Base-by-base conservation (phyloP, 2,888 invertebrate genomes). In the Orchestes rusci region DNA sequence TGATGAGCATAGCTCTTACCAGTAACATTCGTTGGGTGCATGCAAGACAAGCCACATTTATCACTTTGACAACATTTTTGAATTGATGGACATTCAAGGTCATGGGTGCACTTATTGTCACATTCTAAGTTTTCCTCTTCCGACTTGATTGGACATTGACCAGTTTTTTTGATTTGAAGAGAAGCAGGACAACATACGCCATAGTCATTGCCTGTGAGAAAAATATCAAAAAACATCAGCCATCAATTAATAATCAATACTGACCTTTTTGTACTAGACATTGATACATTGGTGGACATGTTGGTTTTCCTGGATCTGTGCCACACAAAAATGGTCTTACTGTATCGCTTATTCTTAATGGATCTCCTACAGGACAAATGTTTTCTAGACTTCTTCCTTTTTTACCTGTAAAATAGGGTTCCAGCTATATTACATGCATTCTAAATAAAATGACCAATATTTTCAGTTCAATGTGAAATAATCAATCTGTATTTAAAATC, bases 121-220 rank as follows among this genome's bases (percentile, higher is more conserved):
- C 86, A 84, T 45, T 67, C 61, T 4, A 52, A 35, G 57, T 69
- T 59, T 39, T 72, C 69, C 10, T 66, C 59, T 12, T 70, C 65
- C 1, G 70, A 64, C 17, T 70, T 67, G 0, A 68, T 69, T 0
- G 89, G 88, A 61, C 90, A 90, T 2, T 78, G 74, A 1, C 89
- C 89, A 0, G 86, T 80, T 63, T 89, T 85, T 57, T 84, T 76
- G 38, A 87, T 76, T 57, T 80, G 79, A 46, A 85, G 61, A 1
- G 82, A 83, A 3, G 83, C 83, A 33, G 89, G 87, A 59, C 89
- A 90, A 62, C 90, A 90, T 10, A 90, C 88, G 0, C 90, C 90
- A 59, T 90, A 90, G 61, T 90, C 90, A 60, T 87, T 84, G 53
- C 83, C 82, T 72, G 65, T 3, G 57, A 51, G 3, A 16, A 34